Evolutionary conservation across 2,113 vertebrate genomes (phyloP), one percentile per base, ranked within the genome.

Genomic region (Dunckerocampus dactyliophorus): DNA sequence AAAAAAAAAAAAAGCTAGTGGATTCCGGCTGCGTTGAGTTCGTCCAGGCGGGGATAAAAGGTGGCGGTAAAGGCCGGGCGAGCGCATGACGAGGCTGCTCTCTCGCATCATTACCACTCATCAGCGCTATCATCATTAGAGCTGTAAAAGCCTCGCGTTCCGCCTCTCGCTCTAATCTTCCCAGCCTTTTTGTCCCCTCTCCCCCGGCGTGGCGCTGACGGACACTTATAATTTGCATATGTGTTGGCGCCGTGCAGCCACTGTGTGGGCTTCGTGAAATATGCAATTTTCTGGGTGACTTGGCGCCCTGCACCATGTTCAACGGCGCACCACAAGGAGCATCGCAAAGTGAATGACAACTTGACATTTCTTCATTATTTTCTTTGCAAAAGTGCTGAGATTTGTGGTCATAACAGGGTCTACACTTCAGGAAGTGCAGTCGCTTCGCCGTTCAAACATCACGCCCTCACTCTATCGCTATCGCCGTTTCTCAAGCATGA

Each of bases 261-360:
- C 34, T 56, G 53, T 70, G 65, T 66, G 67, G 28, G 21, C 49
- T 62, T 69, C 47, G 70, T 69, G 72, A 68, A 76, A 75, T 75
- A 83, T 71, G 62, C 59, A 68, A 73, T 87, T 84, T 83, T 82
- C 82, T 72, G 81, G 50, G 47, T 72, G 76, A 79, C 72, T 80
- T 75, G 53, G 49, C 62, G 22, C 58, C 73, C 48, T 55, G 50
- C 48, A 60, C 54, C 62, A 70, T 71, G 65, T 63, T n/a, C 60
- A 73, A 57, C 63, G 63, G 50, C 37, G 57, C 39, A 10, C n/a
- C 39, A 24, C 46, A 57, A 28, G 57, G 22, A 62, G 19, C 11
- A 14, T 56, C n/a, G 39, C 49, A 62, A 72, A 77, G 71, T 69
- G 42, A 56, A 49, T 11, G 22, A 37, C 47, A 17, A 20, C 37